These are phyloP conservation scores for Drosophila ironensis DNA, from an alignment of 1,140 invertebrate species.

Conservation along the genomic window DNA sequence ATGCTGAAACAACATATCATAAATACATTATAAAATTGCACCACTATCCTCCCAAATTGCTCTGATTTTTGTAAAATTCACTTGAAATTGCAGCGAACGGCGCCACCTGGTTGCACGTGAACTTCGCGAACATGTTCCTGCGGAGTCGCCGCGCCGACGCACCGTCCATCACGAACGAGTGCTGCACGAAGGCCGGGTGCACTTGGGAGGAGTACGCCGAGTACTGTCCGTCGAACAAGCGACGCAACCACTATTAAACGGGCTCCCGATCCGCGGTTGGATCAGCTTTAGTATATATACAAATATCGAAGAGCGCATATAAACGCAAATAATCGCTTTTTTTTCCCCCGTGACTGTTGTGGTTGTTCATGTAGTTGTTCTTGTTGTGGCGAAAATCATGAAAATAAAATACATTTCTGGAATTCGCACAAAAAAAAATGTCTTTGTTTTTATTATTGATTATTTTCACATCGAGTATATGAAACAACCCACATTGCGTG, in stretches of 20 bases:
- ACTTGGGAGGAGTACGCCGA: slow-evolving; percentile 87
- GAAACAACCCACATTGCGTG: too few species aligned
- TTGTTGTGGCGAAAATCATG: slow-evolving; percentile 13
- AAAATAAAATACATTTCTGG: slow-evolving; percentile 2
- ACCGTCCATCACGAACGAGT: slow-evolving; percentile 85
- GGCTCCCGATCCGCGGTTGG: slow-evolving; percentile 5
- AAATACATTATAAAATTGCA: too few species aligned
- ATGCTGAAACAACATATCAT: too few species aligned
- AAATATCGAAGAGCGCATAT: not conserved
- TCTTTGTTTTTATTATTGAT: too few species aligned
- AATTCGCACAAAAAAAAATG: not conserved
- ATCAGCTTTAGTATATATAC: slow-evolving; percentile 3
- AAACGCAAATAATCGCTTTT: slow-evolving; percentile 17
- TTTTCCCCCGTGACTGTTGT: slow-evolving; percentile 21
- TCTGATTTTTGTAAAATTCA: too few species aligned
- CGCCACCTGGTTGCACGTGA: slow-evolving; percentile 75
- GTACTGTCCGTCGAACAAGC: slow-evolving; percentile 85
- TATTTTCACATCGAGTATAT: too few species aligned
- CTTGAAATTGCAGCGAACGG: not conserved
- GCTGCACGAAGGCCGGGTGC: slow-evolving; percentile 84
- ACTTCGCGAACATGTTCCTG: slow-evolving; percentile 77
- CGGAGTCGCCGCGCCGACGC: slow-evolving; percentile 67
- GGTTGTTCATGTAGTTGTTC: slow-evolving; percentile 18
- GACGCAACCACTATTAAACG: slow-evolving; percentile 77
- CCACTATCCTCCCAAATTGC: too few species aligned